Base-by-base conservation (phyloP, 2,888 invertebrate genomes). In the Hermaeophaga mercurialis region DNA sequence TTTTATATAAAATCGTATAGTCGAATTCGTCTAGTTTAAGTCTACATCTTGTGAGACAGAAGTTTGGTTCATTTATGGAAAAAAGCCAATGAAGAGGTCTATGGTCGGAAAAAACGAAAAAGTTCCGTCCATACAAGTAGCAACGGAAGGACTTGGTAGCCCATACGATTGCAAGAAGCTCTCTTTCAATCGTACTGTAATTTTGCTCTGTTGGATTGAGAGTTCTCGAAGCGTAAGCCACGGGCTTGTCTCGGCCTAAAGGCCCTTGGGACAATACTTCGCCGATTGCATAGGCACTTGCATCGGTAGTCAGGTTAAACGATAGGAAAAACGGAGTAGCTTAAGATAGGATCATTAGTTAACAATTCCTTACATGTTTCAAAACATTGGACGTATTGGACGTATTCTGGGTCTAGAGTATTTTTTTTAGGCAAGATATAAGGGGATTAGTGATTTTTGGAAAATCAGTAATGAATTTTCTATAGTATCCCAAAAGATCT, bases 251-350 rank as follows among this genome's bases (percentile, higher is more conserved):
- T 9, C 41, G 14, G 1, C 48, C 49, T 5, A 49, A 26, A 9
- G 19, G 18, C 0, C 56, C 61, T 56, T 64, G 61, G 5, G 47
- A 56, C 33, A 64, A 45, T 1, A 64, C 43, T 1, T 58, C 54
- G 12, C 64, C 62, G 3, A 65, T 7, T 2, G 53, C 53, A 9
- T 15, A 24, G 8, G 53, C 15, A 8, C 48, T 50, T 2, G 63
- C 64, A 34, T 66, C 63, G 0, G 63, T 38, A 9, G 50, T 39
- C 18, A 50, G 11, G 19, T 17, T 41, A 41, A 50, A 50, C 14
- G 14, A 6, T 24, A 8, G 28, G 1, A 50, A 50, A 50, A n/a
- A 41, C 50, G 4, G 50, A 41, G 14, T 50, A 50, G 12, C 22
- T 59, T 57, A n/a, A 62, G n/a, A 17, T 58, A 9, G 47, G 52